Conservation (phyloP, 1,140 invertebrate species). For the Tetramorium alpestre region DNA sequence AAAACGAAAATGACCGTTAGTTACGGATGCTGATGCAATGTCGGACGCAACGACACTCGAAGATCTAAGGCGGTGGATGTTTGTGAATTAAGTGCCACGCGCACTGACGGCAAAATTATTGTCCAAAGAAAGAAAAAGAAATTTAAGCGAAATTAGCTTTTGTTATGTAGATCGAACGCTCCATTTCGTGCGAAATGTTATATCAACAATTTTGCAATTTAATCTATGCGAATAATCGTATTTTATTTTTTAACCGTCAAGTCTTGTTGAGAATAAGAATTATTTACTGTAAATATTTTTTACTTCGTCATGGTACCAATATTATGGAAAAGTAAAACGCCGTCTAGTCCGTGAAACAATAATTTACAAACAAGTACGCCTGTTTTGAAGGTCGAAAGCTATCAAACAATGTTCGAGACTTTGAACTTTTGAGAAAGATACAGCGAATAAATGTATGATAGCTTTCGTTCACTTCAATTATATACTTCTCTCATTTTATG, state of each 20-base stretch:
- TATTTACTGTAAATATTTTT: background rate
- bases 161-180: background rate
- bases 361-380: slow-evolving; percentile 44
- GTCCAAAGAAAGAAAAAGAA: background rate
- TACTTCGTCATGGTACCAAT: background rate
- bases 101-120: background rate
- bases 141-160: background rate
- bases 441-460: slow-evolving; percentile 17
- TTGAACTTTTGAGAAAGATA: background rate
- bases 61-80: slow-evolving; percentile 52
- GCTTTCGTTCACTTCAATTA: slow-evolving; percentile 43
- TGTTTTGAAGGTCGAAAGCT: slow-evolving; percentile 13
- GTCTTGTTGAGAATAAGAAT: background rate
- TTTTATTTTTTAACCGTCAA: background rate
- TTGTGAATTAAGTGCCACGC: slow-evolving; percentile 46
- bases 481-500: slow-evolving; percentile 59
- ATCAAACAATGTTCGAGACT: background rate
- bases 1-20: slow-evolving; percentile 76
- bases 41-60: slow-evolving; percentile 10
- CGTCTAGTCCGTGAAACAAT: slow-evolving; percentile 21
- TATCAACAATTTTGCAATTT: background rate
- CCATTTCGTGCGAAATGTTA: background rate
- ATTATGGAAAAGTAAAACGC: background rate
- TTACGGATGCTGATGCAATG: background rate
- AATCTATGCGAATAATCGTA: background rate